Evolutionary conservation across 53 echinoderm and acorn worm species (phyloP), one percentile per base, ranked within the genome.

Genomic region (Henricia sp.): DNA sequence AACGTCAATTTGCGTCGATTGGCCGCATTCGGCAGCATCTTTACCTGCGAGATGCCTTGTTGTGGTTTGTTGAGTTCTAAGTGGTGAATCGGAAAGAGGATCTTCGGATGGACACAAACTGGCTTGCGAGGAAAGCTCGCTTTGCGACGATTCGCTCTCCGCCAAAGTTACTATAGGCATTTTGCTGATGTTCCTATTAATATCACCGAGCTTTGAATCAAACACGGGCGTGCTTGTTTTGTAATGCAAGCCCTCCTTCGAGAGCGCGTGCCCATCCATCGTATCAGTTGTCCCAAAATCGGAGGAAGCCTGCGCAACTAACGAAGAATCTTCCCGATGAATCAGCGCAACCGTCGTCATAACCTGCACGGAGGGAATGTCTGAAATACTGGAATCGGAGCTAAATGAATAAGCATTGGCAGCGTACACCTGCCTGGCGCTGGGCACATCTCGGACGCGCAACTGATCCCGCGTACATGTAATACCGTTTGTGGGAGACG

Each of bases 331-430:
- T 53, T 94, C 94, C 0, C 94, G 74, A 50, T 94, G 94, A 3
- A 94, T 86, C 55, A 86, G 85, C 3, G 91, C 94, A n/a, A 86
- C 89, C 35, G 94, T 94, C 17, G 91, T 91, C 50, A 94, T 83
- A 41, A 84, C 85, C 42, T 88, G 86, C 40, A 88, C 89, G 23
- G 88, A 84, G 70, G 87, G 88, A 40, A 75, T 74, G 69, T 86
- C 91, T 24, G 77, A 72, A 28, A 89, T 48, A 83, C 74, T 83
- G 30, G 89, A 83, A 50, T 91, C 91, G 21, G 91, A 88, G 71
- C 86, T 91, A 36, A 68, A 82, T 44, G 94, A 94, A 68, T 88
- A 71, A 19, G 88, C 72, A 85, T 76, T 84, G 14, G 87, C 77
- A 0, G 67, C 76, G 36, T 63, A 80, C 30, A 80, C 80, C 80